Evolutionary conservation across 2,797 vertebrate species (phyloP), one percentile per base, ranked within the genome.

Genomic region (Sus cebifrons): DNA sequence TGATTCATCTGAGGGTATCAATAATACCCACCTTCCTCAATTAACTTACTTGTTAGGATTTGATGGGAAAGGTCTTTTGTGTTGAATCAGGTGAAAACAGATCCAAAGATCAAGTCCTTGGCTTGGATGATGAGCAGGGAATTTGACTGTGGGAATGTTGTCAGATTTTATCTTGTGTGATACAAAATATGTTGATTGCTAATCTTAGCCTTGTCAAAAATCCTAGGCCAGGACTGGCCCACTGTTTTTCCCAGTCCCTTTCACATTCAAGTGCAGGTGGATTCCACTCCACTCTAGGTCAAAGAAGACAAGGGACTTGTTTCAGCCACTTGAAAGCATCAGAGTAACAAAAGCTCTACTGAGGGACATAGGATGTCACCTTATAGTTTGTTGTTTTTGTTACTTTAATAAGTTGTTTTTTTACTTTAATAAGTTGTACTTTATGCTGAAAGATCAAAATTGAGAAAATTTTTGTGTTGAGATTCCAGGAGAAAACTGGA

Each of bases 1-100:
- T 94, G 84, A 96, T 93, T 96, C 89, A 75, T 95, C 96, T 91
- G 77, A 89, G 86, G 62, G 36, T 77, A 77, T 96, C 97, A 97
- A 68, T 97, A 92, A 94, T 82, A 87, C 95, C 93, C 91, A 89
- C 83, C 86, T 91, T 54, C 79, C 89, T 54, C 82, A 56, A 65
- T 90, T 88, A 79, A 73, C 83, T 94, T 86, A 79, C 82, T 90
- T 71, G 67, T 89, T 91, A 94, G 87, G 67, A 91, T 95, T 89
- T 93, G 83, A 93, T 79, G 60, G 77, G 62, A 93, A 89, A 83
- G 58, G 40, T 70, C 91, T 91, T 96, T 91, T 54, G 68, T 92
- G 40, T 89, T 78, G 58, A 91, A 56, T 82, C 75, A 78, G 83
- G 62, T 91, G 5, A 94, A 96, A 95, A 95, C 70, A 62, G 86